These are phyloP conservation scores for Oryzaephilus surinamensis DNA, from an alignment of 1,140 invertebrate species.

Conservation along the genomic window DNA sequence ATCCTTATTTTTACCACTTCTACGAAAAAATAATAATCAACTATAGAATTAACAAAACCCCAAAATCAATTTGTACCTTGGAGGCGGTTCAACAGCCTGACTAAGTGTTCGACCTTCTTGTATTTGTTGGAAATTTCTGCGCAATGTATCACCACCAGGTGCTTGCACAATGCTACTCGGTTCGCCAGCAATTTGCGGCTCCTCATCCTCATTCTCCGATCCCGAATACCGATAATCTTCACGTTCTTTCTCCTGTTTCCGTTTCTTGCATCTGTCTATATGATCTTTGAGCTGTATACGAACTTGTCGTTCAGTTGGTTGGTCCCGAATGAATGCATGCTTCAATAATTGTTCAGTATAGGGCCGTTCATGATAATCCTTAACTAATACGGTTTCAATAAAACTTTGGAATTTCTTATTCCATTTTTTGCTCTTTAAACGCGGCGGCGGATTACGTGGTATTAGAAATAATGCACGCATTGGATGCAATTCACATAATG, in stretches of 20 bases:
- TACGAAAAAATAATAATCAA: conserved; percentile 10
- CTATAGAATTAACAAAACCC: background rate
- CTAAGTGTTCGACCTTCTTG: conserved; percentile 71
- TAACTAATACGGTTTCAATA: conserved; percentile 82
- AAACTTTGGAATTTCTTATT: conserved; percentile 88
- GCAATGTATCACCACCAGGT: conserved; percentile 78
- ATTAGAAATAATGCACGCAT: conserved; percentile 96
- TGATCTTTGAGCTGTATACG: conserved; percentile 98
- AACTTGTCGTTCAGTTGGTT: conserved; percentile 95
- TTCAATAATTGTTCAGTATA: conserved; percentile 97
- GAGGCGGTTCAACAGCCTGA: conserved; percentile 34
- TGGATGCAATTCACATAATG: conserved; percentile 96
- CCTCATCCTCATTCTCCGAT: conserved; percentile 82
- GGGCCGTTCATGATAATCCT: conserved; percentile 96
- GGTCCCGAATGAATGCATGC: conserved; percentile 95
- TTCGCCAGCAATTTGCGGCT: conserved; percentile 71
- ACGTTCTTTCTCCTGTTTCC: conserved; percentile 81
- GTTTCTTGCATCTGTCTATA: conserved; percentile 93
- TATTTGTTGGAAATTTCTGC: conserved; percentile 95
- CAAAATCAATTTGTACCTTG: conserved; percentile 23
- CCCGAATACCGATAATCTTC: conserved; percentile 78
- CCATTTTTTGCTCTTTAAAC: conserved; percentile 98
- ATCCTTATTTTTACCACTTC: conserved; percentile 31
- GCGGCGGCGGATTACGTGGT: conserved; percentile 91
- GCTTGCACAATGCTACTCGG: conserved; percentile 84